phyloP scores from a whole-genome alignment of 2,888 invertebrate species.

The Leucoma salicis region DNA sequence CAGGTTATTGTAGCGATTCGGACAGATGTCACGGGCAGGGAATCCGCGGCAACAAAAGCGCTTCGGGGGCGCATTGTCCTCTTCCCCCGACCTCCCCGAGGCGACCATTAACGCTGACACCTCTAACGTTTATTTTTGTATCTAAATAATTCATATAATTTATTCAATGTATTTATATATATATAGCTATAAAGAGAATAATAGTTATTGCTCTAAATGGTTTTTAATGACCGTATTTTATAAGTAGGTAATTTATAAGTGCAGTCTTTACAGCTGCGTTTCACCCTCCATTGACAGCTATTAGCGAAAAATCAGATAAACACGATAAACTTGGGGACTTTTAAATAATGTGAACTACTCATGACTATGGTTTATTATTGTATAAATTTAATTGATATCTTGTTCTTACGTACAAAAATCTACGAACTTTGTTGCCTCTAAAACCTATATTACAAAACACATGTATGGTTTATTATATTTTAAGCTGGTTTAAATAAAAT shows the following conservation, averaged over 20 bases:
- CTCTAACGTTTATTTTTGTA: constrained; percentile 71
- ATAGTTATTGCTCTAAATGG: constrained; percentile 78
- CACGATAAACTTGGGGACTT: constrained; percentile 54
- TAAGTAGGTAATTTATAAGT: constrained; percentile 70
- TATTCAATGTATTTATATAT: constrained; percentile 73
- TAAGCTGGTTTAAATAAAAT: too few species aligned
- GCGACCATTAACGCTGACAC: constrained; percentile 75
- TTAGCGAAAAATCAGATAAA: constrained; percentile 74
- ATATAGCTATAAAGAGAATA: constrained; percentile 59
- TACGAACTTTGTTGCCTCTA: too few species aligned
- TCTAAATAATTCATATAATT: constrained; percentile 73
- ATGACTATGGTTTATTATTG: constrained; percentile 21
- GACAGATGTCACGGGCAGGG: constrained; percentile 80
- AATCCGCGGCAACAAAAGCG: constrained; percentile 71
- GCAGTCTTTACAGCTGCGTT: constrained; percentile 66
- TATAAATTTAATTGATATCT: constrained; percentile 40
- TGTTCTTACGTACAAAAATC: too few species aligned
- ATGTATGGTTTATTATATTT: too few species aligned
- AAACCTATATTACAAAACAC: too few species aligned
- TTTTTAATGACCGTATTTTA: constrained; percentile 79
- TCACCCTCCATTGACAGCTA: constrained; percentile 68
- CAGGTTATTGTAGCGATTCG: constrained; percentile 77
- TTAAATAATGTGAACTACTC: constrained; percentile 55
- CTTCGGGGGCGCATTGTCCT: constrained; percentile 76
- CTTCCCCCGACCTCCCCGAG: constrained; percentile 60